Conservation (phyloP, 1,140 invertebrate species). For the Drosophila guanche region DNA sequence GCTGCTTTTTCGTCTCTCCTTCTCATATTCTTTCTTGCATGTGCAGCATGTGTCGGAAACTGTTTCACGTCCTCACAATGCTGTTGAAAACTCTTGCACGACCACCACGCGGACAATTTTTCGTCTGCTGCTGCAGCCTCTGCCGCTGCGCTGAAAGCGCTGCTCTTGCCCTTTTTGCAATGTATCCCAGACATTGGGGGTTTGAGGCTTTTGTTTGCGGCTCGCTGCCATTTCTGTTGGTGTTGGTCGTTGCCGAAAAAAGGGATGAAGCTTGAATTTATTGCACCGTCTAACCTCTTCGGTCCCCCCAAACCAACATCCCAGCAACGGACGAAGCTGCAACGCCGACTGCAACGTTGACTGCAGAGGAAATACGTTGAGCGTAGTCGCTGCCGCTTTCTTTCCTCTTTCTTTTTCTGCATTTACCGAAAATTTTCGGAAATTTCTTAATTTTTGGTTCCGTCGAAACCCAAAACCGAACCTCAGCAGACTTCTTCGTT, state of each 20-base stretch:
- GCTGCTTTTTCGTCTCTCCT: neutral
- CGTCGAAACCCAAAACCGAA: conserved; percentile 40
- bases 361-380: conserved; percentile 34
- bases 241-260: conserved; percentile 56
- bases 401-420: conserved; percentile 24
- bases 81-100: conserved; percentile 70
- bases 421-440: conserved; percentile 39
- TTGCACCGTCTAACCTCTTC: conserved; percentile 51
- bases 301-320: conserved; percentile 10
- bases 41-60: conserved; percentile 70
- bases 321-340: conserved; percentile 14
- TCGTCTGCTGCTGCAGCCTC: conserved; percentile 13
- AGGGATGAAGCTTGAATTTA: conserved; percentile 75
- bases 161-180: conserved; percentile 61
- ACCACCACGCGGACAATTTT: conserved; percentile 63
- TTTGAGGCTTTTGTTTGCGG: conserved; percentile 54
- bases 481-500: conserved; percentile 13
- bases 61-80: conserved; percentile 58
- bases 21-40: conserved; percentile 48
- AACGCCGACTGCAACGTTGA: conserved; percentile 13
- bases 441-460: conserved; percentile 46
- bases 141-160: conserved; percentile 11
- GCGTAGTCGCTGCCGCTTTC: conserved; percentile 27
- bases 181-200: conserved; percentile 69
- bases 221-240: conserved; percentile 48